These are phyloP conservation scores for Napeogenes sylphis DNA, from an alignment of 2,888 invertebrate species.

Conservation along the genomic window DNA sequence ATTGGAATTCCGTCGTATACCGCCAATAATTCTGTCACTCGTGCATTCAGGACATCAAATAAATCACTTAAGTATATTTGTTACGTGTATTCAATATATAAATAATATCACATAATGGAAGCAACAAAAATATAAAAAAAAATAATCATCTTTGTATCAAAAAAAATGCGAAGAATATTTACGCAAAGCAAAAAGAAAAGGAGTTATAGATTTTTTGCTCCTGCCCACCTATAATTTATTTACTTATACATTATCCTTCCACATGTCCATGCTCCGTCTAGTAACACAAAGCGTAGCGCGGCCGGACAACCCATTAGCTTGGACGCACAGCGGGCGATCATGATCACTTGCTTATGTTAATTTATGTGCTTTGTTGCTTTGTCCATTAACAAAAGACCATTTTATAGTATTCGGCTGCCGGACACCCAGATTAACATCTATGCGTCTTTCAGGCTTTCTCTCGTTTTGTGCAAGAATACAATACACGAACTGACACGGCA, in stretches of 20 bases:
- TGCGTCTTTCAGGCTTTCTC: slow-evolving; percentile 68
- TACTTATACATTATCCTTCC: slow-evolving; percentile 39
- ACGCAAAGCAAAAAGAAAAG: neutral
- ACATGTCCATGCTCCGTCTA: slow-evolving; percentile 25
- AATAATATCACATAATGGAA: no score
- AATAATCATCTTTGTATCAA: no score
- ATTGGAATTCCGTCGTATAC: slow-evolving; percentile 36
- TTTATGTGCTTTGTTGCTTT: slow-evolving; percentile 76
- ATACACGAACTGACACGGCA: slow-evolving; percentile 58
- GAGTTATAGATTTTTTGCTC: slow-evolving; percentile 10
- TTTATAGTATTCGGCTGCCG: slow-evolving; percentile 72
- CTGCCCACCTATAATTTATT: slow-evolving; percentile 28
- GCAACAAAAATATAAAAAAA: no score
- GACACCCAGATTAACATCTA: slow-evolving; percentile 76
- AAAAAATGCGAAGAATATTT: no score
- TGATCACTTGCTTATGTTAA: slow-evolving; percentile 76
- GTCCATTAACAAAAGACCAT: slow-evolving; percentile 62
- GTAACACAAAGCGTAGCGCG: slow-evolving; percentile 24
- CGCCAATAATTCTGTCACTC: slow-evolving; percentile 40
- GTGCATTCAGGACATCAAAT: slow-evolving; percentile 21
- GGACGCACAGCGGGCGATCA: slow-evolving; percentile 63
- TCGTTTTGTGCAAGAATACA: slow-evolving; percentile 72
- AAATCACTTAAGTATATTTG: neutral
- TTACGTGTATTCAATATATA: no score
- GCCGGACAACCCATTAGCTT: slow-evolving; percentile 72